These are phyloP conservation scores for Karalla daura DNA, from an alignment of 2,797 vertebrate species.

Conservation along the genomic window DNA sequence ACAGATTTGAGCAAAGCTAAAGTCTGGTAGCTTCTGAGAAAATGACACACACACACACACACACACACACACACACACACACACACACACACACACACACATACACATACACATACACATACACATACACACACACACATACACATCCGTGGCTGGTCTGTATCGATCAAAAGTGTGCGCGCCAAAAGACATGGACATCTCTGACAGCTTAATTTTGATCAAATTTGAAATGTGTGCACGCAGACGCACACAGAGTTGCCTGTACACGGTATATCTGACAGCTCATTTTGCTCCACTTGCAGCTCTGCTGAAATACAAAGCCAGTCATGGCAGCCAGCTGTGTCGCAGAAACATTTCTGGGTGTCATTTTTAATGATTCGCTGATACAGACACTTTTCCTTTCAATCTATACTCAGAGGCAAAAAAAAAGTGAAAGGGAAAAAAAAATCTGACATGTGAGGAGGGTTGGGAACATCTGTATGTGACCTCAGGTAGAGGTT, in stretches of 20 bases:
- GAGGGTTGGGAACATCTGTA: slow-evolving; percentile 1
- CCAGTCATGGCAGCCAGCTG: slow-evolving; percentile 39
- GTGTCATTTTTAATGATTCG: slow-evolving; percentile 66
- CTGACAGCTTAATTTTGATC: slow-evolving; percentile 63
- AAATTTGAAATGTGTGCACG: slow-evolving; percentile 48
- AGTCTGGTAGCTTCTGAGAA: slow-evolving; percentile 42
- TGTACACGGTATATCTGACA: slow-evolving; percentile 39
- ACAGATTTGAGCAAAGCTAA: slow-evolving; percentile 62
- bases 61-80: background rate
- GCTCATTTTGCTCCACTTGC: slow-evolving; percentile 60
- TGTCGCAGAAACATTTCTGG: slow-evolving; percentile 44
- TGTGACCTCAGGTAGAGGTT: background rate
- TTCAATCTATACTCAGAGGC: slow-evolving; percentile 23
- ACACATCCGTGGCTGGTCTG: slow-evolving; percentile 10
- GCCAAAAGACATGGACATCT: slow-evolving; percentile 32
- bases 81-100: background rate
- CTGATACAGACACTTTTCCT: slow-evolving; percentile 36
- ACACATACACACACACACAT: slow-evolving; percentile 7
- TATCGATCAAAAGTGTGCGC: slow-evolving; percentile 45
- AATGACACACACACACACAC: background rate
- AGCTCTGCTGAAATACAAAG: slow-evolving; percentile 47
- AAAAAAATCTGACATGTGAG: background rate
- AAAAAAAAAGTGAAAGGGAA: slow-evolving; percentile 8
- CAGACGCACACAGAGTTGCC: slow-evolving; percentile 22
- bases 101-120: too few relatives aligned